Evolutionary conservation across 1,140 invertebrate genomes (phyloP).

Genomic region (Frieseomelitta varia): DNA sequence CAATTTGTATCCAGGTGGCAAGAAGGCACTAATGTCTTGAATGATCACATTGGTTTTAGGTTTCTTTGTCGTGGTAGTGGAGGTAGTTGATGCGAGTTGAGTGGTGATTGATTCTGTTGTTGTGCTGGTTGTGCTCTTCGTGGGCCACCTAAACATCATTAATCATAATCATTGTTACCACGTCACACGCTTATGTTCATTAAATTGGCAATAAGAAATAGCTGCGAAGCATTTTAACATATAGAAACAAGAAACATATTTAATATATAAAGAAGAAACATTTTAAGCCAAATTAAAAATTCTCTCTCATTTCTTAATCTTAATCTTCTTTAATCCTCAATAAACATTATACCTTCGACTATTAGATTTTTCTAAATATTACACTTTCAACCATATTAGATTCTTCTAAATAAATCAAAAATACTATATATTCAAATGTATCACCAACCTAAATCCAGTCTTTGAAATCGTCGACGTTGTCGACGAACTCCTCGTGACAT

Average conservation of each 20-base stretch:
- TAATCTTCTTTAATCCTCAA: too few species aligned
- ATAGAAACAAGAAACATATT: too few species aligned
- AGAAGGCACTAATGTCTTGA: conserved; percentile 84
- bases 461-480: conserved; percentile 7
- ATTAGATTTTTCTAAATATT: background rate
- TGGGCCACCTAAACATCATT: conserved; percentile 48
- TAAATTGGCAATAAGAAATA: background rate
- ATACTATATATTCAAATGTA: background rate
- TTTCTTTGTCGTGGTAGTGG: conserved; percentile 26
- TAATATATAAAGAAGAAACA: background rate
- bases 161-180: background rate
- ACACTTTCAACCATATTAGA: background rate
- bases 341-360: too few species aligned
- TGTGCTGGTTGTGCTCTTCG: conserved; percentile 49
- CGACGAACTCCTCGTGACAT: conserved; percentile 11
- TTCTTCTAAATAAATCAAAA: background rate
- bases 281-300: background rate
- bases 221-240: too few species aligned
- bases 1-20: conserved; percentile 86
- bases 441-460: conserved; percentile 52
- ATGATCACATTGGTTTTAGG: conserved; percentile 53
- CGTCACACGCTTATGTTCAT: background rate
- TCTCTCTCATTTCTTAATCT: too few species aligned
- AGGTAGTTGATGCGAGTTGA: conserved; percentile 1
- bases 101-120: conserved; percentile 51